Evolutionary conservation across 2,113 vertebrate species (phyloP).

Genomic region (Saiga tatarica): DNA sequence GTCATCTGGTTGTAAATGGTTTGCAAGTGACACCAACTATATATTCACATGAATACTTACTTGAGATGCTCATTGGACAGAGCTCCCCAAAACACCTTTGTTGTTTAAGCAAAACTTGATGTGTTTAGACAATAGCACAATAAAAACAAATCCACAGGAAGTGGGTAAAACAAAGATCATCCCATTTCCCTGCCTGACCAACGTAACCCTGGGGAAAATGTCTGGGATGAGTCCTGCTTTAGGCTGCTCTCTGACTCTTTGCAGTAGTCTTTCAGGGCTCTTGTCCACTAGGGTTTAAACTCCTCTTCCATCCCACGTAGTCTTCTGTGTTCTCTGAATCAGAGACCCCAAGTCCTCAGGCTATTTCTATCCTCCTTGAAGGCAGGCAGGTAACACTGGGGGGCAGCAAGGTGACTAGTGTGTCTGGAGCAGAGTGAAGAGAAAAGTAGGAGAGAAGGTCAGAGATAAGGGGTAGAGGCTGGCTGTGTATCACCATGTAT

Average conservation of each 20-base stretch:
- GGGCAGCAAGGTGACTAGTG: not conserved
- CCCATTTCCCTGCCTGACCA: not conserved
- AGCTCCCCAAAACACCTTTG: not conserved
- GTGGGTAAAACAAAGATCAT: not conserved
- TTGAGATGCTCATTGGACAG: not conserved
- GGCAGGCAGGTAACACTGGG: not conserved
- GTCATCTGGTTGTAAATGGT: not conserved
- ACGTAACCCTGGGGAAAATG: not conserved
- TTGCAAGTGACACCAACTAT: not conserved
- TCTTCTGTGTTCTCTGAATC: not conserved
- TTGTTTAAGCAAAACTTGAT: not conserved
- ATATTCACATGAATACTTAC: not conserved
- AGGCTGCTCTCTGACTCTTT: not conserved
- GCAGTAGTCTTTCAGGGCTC: not conserved
- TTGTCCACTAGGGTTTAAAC: not conserved
- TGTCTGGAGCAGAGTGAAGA: not conserved
- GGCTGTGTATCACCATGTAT: not conserved
- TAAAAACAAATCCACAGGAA: not conserved
- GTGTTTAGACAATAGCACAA: not conserved
- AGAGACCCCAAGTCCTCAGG: not conserved
- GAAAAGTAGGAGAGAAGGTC: not conserved
- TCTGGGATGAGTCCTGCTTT: not conserved
- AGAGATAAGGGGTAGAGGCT: not conserved
- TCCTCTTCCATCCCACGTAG: too few relatives aligned
- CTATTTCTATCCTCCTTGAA: not conserved